phyloP scores from a whole-genome alignment of 1,140 invertebrate genomes.

The Drosophila virilis region DNA sequence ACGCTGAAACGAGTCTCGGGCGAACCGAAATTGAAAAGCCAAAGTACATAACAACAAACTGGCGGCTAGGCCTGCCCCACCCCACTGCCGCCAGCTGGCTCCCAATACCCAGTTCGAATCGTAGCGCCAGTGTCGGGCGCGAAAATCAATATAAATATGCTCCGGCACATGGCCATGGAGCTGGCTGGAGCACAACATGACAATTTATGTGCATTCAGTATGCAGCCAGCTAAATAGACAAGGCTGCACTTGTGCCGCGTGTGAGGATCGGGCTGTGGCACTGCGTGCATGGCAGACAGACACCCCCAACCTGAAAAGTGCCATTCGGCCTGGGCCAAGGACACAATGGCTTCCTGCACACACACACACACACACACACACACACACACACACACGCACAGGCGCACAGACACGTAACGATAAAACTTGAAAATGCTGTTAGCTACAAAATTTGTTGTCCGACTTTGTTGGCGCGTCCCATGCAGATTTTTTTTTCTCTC shows the following conservation, averaged over 20 bases:
- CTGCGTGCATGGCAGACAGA: slow-evolving; percentile 32
- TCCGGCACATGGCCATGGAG: slow-evolving; percentile 59
- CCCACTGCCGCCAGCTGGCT: slow-evolving; percentile 26
- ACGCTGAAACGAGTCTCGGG: slow-evolving; percentile 56
- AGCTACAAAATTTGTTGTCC: slow-evolving; percentile 78
- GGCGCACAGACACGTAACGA: slow-evolving; percentile 48
- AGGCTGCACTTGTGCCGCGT: slow-evolving; percentile 52
- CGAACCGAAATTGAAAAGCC: slow-evolving; percentile 75
- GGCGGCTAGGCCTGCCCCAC: slow-evolving; percentile 21
- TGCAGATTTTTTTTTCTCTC: slow-evolving; percentile 43
- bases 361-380: slow-evolving; percentile 13
- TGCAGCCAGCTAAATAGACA: slow-evolving; percentile 79
- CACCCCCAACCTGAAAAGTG: neutral
- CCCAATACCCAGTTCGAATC: neutral
- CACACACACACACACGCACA: too few species aligned
- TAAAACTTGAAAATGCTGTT: slow-evolving; percentile 83
- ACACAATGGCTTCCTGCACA: slow-evolving; percentile 42
- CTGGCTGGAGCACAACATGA: slow-evolving; percentile 59
- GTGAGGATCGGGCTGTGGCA: slow-evolving; percentile 8
- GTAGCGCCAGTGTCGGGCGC: slow-evolving; percentile 48
- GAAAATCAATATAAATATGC: slow-evolving; percentile 82
- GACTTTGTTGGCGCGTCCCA: slow-evolving; percentile 58
- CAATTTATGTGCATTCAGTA: slow-evolving; percentile 81
- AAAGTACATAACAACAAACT: slow-evolving; percentile 81
- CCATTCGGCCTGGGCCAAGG: slow-evolving; percentile 63